These are phyloP conservation scores for Falcunculus frontatus DNA, from an alignment of 2,113 vertebrate genomes.

Conservation along the genomic window DNA sequence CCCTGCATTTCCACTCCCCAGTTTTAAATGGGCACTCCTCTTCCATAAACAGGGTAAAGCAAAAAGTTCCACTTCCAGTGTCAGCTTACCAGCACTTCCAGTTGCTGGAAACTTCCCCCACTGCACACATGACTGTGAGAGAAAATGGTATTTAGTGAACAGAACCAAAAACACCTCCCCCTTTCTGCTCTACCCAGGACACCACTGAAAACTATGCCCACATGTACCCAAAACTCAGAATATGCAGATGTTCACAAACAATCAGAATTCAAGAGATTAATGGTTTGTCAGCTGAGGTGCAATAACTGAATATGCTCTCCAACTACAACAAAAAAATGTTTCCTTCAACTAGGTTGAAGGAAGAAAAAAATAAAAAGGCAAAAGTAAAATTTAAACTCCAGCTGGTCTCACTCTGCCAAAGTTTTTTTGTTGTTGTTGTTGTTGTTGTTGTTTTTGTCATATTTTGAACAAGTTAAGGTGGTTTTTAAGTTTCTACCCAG, in stretches of 20 bases:
- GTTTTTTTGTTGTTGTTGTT: background rate
- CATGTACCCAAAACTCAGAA: background rate
- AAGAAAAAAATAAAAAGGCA: accelerated
- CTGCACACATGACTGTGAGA: accelerated
- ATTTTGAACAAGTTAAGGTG: background rate
- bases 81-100: background rate
- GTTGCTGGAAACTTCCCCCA: background rate
- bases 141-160: background rate
- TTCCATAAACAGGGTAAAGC: background rate
- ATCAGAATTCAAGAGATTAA: background rate
- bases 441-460: background rate
- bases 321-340: background rate
- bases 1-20: background rate
- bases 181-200: background rate
- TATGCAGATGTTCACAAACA: background rate
- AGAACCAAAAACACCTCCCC: background rate
- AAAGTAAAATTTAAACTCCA: background rate
- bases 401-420: background rate
- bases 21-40: background rate
- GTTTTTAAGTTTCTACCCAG: background rate
- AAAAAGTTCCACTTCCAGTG: background rate
- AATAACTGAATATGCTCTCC: background rate
- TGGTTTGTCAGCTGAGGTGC: background rate
- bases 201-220: background rate
- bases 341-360: background rate